phyloP scores from a whole-genome alignment of 2,888 invertebrate species.

The Clepsis dumicolana region DNA sequence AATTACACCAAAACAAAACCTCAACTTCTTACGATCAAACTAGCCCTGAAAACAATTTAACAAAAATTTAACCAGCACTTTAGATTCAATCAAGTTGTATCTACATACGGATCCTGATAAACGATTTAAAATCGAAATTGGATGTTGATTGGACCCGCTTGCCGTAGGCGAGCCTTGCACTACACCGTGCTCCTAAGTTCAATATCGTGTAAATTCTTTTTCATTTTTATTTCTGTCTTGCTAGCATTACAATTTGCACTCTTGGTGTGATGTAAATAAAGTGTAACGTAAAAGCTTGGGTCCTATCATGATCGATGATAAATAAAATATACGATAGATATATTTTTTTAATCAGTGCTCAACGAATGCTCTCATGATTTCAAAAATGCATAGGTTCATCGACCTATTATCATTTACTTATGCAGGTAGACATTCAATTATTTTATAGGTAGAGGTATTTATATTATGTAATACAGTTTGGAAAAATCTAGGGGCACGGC shows the following conservation, averaged over 20 bases:
- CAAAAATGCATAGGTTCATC: not conserved
- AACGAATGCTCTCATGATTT: not conserved
- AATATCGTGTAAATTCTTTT: slow-evolving; percentile 25
- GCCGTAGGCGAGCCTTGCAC: slow-evolving; percentile 6
- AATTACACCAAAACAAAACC: too few relatives aligned
- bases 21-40: too few relatives aligned
- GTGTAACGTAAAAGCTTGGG: slow-evolving; percentile 2
- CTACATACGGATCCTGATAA: not conserved
- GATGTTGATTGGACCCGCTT: slow-evolving; percentile 1
- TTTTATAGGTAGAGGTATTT: too few relatives aligned
- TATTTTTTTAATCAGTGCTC: not conserved
- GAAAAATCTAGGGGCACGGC: too few relatives aligned
- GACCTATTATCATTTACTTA: too few relatives aligned
- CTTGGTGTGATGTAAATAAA: too few relatives aligned
- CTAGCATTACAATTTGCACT: not conserved
- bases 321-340: not conserved
- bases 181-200: slow-evolving; percentile 20
- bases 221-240: slow-evolving; percentile 9
- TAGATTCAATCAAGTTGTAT: not conserved
- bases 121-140: not conserved
- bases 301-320: not conserved
- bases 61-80: not conserved
- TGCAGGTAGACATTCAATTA: too few relatives aligned
- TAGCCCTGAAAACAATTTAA: not conserved
- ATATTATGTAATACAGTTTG: too few relatives aligned